Percentiles rank a stretch among this genome's conserved stretches.
phyloP scores from a whole-genome alignment of 2,797 vertebrate species.

The Microchirus variegatus region DNA sequence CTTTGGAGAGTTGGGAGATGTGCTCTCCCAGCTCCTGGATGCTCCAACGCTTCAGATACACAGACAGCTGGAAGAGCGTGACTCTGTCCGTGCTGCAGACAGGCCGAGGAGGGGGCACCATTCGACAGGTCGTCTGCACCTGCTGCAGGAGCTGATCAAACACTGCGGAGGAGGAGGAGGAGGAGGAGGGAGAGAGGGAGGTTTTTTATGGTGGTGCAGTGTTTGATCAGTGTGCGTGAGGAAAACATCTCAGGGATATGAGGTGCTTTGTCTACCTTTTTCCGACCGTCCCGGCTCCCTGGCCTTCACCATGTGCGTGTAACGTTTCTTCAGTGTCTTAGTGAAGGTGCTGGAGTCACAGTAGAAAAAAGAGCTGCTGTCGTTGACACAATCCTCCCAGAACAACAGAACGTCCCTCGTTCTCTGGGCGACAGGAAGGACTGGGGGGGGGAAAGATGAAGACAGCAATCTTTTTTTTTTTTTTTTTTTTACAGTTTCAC shows the following conservation, averaged over 20 bases:
- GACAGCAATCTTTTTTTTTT: neutral
- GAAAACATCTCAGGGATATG: neutral
- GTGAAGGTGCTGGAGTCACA: conserved; percentile 79
- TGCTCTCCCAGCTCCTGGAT: conserved; percentile 88
- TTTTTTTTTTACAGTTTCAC: neutral
- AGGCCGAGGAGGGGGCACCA: conserved; percentile 62
- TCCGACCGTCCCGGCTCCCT: conserved; percentile 91
- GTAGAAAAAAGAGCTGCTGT: conserved; percentile 77
- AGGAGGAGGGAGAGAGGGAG: too few relatives aligned
- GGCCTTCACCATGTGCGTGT: conserved; percentile 87
- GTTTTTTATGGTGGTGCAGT: neutral
- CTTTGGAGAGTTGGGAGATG: conserved; percentile 86
- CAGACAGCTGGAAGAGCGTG: conserved; percentile 89
- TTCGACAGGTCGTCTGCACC: conserved; percentile 79
- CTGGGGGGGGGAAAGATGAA: conserved; percentile 67
- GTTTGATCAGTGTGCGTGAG: neutral
- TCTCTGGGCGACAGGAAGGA: conserved; percentile 83
- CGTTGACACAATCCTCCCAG: conserved; percentile 84
- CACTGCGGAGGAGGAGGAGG: conserved; percentile 77
- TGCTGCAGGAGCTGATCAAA: conserved; percentile 86
- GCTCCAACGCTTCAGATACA: conserved; percentile 85
- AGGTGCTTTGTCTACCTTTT: conserved; percentile 77
- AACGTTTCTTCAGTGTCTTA: conserved; percentile 81
- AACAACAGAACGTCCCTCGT: conserved; percentile 83
- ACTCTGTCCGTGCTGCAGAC: conserved; percentile 74